Conservation (phyloP, 2,113 vertebrate genomes). For the Grammomys dolichurus region DNA sequence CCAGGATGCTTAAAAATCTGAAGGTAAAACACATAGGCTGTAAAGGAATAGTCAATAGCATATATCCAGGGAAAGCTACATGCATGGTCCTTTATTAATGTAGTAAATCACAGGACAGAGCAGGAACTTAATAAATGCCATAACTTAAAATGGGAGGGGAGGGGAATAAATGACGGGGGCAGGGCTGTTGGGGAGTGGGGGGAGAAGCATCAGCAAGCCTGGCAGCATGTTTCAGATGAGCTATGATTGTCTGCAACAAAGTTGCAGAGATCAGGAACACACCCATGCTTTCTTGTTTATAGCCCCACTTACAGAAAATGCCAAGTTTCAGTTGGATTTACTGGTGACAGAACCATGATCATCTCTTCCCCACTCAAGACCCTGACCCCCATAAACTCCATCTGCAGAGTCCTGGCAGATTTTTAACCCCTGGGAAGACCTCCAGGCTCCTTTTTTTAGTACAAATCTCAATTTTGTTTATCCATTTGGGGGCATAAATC, state of each 20-base stretch:
- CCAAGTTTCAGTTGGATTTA: not conserved
- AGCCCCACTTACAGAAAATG: not conserved
- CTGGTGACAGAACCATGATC: not conserved
- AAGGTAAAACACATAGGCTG: not conserved
- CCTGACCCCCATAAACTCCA: not conserved
- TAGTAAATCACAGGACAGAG: not conserved
- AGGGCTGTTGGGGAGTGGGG: too few species aligned
- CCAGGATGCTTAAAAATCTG: not conserved
- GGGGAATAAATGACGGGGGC: accelerated
- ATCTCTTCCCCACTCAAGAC: not conserved
- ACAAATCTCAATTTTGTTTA: not conserved
- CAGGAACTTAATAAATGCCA: not conserved
- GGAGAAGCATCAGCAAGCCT: accelerated
- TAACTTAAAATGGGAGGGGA: not conserved
- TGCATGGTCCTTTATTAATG: not conserved
- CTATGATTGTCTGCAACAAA: not conserved
- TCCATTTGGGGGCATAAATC: not conserved
- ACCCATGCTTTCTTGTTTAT: not conserved
- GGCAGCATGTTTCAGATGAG: not conserved
- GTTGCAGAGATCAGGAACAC: not conserved
- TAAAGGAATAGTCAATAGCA: not conserved
- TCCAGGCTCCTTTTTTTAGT: conserved; percentile 9
- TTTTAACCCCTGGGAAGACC: not conserved
- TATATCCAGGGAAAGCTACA: not conserved
- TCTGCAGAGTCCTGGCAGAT: not conserved